Evolutionary conservation across 2,797 vertebrate species (phyloP).

Genomic region (Hyperoplus lanceolatus): DNA sequence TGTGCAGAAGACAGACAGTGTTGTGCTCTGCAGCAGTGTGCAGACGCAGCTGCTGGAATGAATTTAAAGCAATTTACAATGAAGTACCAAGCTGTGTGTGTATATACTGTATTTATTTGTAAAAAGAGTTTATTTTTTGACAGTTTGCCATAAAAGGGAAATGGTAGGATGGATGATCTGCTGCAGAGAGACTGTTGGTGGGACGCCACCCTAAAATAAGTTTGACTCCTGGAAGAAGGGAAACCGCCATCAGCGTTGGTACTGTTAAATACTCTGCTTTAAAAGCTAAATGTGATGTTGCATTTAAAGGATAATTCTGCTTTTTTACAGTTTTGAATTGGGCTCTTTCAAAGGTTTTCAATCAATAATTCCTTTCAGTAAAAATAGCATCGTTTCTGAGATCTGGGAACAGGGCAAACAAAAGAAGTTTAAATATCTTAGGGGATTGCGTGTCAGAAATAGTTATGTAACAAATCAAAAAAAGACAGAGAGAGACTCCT

Average conservation of each 20-base stretch:
- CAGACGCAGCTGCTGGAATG: neutral
- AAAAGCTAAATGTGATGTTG: conserved; percentile 40
- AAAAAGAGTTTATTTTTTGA: conserved; percentile 71
- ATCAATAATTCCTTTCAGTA: neutral
- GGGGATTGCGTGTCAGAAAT: neutral
- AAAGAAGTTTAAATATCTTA: neutral
- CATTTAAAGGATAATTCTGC: conserved; percentile 30
- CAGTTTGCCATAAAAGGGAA: conserved; percentile 54
- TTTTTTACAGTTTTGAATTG: conserved; percentile 15
- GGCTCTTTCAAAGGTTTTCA: neutral
- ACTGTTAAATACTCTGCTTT: conserved; percentile 38
- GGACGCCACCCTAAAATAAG: conserved; percentile 56
- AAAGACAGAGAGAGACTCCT: too few relatives aligned
- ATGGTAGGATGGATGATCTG: conserved; percentile 27
- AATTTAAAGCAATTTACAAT: conserved; percentile 44
- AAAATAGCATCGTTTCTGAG: neutral
- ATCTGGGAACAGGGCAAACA: neutral
- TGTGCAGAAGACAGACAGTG: conserved; percentile 4
- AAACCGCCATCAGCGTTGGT: conserved; percentile 23
- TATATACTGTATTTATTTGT: conserved; percentile 74
- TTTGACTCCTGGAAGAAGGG: neutral
- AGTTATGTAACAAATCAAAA: neutral
- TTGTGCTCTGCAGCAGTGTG: conserved; percentile 8
- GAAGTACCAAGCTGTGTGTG: conserved; percentile 44
- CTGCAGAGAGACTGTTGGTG: conserved; percentile 43